Evolutionary conservation across 2,888 invertebrate species (phyloP).

Genomic region (Lagria hirta): DNA sequence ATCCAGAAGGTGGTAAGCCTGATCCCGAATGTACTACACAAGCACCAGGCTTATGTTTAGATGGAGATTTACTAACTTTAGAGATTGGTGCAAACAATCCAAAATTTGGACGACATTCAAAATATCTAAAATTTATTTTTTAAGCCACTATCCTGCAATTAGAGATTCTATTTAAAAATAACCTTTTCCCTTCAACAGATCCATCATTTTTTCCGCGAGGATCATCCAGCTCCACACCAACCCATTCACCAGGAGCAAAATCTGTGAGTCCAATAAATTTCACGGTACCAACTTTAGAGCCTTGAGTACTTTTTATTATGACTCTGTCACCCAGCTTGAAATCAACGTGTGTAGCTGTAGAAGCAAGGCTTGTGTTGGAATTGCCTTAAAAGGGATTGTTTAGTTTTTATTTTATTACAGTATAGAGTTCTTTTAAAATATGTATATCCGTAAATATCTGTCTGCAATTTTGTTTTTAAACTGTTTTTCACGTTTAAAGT

Average conservation of each 20-base stretch:
- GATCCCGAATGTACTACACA: conserved; percentile 62
- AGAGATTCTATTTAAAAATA: conserved; percentile 25
- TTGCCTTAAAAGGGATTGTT: conserved; percentile 49
- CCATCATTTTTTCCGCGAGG: conserved; percentile 96
- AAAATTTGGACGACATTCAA: conserved; percentile 85
- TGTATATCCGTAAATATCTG: too few relatives aligned
- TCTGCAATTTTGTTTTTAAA: conserved; percentile 2
- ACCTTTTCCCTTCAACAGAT: conserved; percentile 89
- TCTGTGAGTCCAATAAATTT: conserved; percentile 85
- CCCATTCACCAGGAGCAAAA: conserved; percentile 93
- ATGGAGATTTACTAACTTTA: conserved; percentile 86
- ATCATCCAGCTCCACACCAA: conserved; percentile 93
- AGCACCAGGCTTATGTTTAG: conserved; percentile 65
- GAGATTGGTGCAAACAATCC: conserved; percentile 92
- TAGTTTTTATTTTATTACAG: neutral
- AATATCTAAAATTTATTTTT: conserved; percentile 69
- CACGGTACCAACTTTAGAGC: conserved; percentile 85
- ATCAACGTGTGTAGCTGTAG: conserved; percentile 57
- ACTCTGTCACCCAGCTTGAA: conserved; percentile 88
- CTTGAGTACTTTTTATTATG: conserved; percentile 82
- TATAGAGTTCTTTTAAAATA: too few relatives aligned
- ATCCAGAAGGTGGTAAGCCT: conserved; percentile 52
- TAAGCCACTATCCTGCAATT: neutral
- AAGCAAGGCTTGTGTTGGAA: conserved; percentile 57
- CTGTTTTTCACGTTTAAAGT: too few relatives aligned